Evolutionary conservation across 2,888 invertebrate genomes (phyloP).

Genomic region (Drosophila stalkeri): DNA sequence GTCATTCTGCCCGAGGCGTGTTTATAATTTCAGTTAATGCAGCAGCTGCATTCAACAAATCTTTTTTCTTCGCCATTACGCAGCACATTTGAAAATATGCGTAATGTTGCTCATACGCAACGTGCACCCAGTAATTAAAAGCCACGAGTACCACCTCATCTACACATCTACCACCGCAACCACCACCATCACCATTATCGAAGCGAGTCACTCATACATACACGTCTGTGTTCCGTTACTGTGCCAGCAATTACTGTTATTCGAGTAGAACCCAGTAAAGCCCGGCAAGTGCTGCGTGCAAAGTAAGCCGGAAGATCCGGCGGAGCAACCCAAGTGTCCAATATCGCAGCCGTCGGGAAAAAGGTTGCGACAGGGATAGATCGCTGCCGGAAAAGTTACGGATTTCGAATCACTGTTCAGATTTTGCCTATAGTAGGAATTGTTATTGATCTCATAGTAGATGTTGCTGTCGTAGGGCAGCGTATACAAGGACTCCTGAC

Average conservation of each 20-base stretch:
- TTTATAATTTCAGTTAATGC: constrained; percentile 48
- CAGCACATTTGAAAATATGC: constrained; percentile 38
- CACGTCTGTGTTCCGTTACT: constrained; percentile 68
- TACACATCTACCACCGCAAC: neutral
- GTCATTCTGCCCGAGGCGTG: constrained; percentile 62
- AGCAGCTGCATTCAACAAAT: constrained; percentile 26
- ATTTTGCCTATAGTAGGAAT: constrained; percentile 72
- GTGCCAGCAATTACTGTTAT: constrained; percentile 46
- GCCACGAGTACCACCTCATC: constrained; percentile 32
- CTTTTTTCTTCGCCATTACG: constrained; percentile 25
- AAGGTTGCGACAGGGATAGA: constrained; percentile 82
- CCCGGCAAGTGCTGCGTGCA: constrained; percentile 27
- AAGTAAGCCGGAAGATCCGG: constrained; percentile 14
- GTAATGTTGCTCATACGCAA: constrained; percentile 68
- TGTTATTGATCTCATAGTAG: constrained; percentile 79
- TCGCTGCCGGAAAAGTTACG: constrained; percentile 55
- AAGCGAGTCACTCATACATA: constrained; percentile 53
- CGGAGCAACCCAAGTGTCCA: constrained; percentile 67
- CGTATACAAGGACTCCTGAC: constrained; percentile 56
- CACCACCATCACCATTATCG: constrained; percentile 12
- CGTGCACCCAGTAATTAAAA: constrained; percentile 55
- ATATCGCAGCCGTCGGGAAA: constrained; percentile 83
- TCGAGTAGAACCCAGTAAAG: neutral
- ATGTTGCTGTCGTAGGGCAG: constrained; percentile 43
- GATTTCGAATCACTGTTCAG: constrained; percentile 48